A percentile compares a stretch with the other conserved stretches of the same genome.
Evolutionary conservation across 1,140 invertebrate genomes (phyloP).

Genomic region (Drosophila mauritiana): DNA sequence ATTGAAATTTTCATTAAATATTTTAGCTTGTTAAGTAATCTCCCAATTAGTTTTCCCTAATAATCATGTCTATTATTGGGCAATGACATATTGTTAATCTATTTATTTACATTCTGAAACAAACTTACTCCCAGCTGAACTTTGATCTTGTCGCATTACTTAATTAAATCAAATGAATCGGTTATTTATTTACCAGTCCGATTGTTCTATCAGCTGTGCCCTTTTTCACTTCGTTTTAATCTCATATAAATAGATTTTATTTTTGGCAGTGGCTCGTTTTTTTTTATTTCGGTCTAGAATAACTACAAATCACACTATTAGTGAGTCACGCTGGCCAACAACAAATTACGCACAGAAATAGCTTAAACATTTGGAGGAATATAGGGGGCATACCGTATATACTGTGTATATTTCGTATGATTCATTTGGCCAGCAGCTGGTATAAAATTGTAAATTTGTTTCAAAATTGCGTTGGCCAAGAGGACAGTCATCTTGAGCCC

Average conservation of each 20-base stretch:
- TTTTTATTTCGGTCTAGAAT: constrained; percentile 1
- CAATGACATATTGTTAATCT: background rate
- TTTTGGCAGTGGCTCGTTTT: constrained; percentile 21
- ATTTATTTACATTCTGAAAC: background rate
- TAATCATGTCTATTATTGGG: background rate
- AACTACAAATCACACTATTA: constrained; percentile 30
- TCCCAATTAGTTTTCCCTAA: background rate
- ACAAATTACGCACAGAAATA: constrained; percentile 45
- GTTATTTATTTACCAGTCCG: background rate
- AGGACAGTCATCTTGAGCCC: background rate
- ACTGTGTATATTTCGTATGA: constrained; percentile 11
- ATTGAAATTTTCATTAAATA: too few species aligned
- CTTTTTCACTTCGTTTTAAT: constrained; percentile 1
- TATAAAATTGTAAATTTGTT: constrained; percentile 1
- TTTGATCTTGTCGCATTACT: constrained; percentile 7
- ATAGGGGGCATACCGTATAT: background rate
- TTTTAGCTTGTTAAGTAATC: background rate
- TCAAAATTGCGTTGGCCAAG: too few species aligned
- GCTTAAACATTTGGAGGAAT: constrained; percentile 17
- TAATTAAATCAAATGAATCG: constrained; percentile 1
- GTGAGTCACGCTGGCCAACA: constrained; percentile 32
- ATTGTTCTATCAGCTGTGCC: constrained; percentile 12
- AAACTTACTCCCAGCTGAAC: background rate
- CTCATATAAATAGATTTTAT: constrained; percentile 17
- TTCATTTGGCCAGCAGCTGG: constrained; percentile 46